These are phyloP conservation scores for Drosophila dives DNA, from an alignment of 2,888 invertebrate genomes.

Conservation along the genomic window DNA sequence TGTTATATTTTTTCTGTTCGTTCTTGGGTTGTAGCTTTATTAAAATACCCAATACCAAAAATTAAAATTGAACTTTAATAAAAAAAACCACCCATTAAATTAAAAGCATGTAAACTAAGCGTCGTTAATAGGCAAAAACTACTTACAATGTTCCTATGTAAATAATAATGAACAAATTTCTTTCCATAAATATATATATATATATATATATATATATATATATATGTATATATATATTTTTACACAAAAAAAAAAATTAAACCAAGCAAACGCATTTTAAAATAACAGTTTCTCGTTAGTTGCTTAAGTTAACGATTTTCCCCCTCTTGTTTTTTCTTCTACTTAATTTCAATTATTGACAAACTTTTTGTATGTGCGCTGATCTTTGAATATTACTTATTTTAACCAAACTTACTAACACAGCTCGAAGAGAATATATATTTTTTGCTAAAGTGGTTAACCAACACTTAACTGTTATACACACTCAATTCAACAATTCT, in stretches of 20 bases:
- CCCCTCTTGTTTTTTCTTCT: conserved; percentile 17
- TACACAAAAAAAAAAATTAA: conserved; percentile 10
- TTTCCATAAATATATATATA: conserved; percentile 9
- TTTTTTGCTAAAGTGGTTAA: conserved; percentile 35
- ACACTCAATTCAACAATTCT: conserved; percentile 40
- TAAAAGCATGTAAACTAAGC: conserved; percentile 64
- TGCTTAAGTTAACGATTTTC: conserved; percentile 45
- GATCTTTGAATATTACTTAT: conserved; percentile 50
- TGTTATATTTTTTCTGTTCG: conserved; percentile 18
- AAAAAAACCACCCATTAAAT: conserved; percentile 42
- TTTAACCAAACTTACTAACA: conserved; percentile 71
- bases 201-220: conserved; percentile 4
- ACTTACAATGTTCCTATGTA: conserved; percentile 55
- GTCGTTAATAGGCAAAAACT: conserved; percentile 46
- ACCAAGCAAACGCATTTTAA: conserved; percentile 32
- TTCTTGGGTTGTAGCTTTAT: conserved; percentile 63
- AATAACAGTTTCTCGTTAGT: conserved; percentile 57
- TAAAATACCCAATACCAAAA: conserved; percentile 15
- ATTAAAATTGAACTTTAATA: conserved; percentile 22
- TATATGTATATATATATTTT: conserved; percentile 17
- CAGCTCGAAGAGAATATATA: conserved; percentile 45
- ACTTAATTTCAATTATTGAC: conserved; percentile 50
- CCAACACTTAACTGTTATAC: conserved; percentile 40
- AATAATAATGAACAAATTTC: conserved; percentile 44
- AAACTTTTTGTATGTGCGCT: conserved; percentile 52